Conservation (phyloP, 2,797 vertebrate species). For the Acrocephalus scirpaceus region DNA sequence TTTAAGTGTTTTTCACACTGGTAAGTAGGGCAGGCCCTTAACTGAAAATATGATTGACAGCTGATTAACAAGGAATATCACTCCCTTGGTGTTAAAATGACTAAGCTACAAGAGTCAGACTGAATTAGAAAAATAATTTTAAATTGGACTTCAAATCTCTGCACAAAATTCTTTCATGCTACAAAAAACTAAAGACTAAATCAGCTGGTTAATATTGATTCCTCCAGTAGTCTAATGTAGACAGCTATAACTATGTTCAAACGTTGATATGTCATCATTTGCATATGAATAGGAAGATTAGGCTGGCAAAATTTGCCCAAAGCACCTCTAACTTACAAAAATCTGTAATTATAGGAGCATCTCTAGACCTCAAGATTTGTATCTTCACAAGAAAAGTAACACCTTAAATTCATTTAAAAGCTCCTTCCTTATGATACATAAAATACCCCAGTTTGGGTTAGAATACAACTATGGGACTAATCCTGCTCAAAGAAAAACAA, state of each 20-base stretch:
- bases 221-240: background rate
- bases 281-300: background rate
- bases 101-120: background rate
- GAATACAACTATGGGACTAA: background rate
- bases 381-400: background rate
- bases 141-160: background rate
- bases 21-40: background rate
- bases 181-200: background rate
- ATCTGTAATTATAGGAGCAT: background rate
- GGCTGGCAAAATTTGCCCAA: background rate
- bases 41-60: constrained; percentile 15
- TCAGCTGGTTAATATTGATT: background rate
- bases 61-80: background rate
- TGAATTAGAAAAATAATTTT: background rate
- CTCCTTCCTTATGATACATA: background rate
- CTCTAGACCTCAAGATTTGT: background rate
- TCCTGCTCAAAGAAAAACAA: constrained; percentile 33
- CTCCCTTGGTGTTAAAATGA: background rate
- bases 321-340: background rate
- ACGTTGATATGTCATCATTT: background rate
- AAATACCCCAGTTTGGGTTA: background rate
- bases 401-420: background rate
- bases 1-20: background rate
- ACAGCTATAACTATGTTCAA: background rate
- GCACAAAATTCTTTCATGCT: background rate